Evolutionary conservation across 2,888 invertebrate species (phyloP).

Genomic region (Hesperia comma): DNA sequence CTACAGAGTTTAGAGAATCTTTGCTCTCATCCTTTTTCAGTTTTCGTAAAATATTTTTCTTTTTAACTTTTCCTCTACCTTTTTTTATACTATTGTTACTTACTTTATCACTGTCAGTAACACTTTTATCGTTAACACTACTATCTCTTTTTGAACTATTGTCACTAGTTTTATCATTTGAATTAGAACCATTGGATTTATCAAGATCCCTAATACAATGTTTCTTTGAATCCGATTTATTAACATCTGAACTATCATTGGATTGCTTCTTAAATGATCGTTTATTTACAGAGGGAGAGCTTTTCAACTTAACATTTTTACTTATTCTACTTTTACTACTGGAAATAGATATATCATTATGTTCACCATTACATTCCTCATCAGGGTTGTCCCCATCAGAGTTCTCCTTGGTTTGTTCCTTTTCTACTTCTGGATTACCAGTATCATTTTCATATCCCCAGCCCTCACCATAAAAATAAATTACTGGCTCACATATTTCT

Average conservation of each 20-base stretch:
- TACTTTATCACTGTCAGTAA: slow-evolving; percentile 60
- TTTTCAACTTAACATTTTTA: slow-evolving; percentile 53
- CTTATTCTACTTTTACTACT: slow-evolving; percentile 62
- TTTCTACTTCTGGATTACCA: slow-evolving; percentile 85
- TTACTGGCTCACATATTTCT: slow-evolving; percentile 88
- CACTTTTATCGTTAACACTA: slow-evolving; percentile 64
- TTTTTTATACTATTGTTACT: slow-evolving; percentile 68
- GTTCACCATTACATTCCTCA: slow-evolving; percentile 74
- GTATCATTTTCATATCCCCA: slow-evolving; percentile 88
- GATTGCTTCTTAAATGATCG: slow-evolving; percentile 72
- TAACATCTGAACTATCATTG: slow-evolving; percentile 64
- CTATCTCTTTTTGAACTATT: slow-evolving; percentile 62
- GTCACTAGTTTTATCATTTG: slow-evolving; percentile 51
- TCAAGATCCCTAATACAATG: slow-evolving; percentile 70
- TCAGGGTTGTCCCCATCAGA: slow-evolving; percentile 64
- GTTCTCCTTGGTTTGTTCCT: slow-evolving; percentile 56
- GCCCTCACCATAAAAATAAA: slow-evolving; percentile 89
- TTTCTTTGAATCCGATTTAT: slow-evolving; percentile 72
- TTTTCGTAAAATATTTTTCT: slow-evolving; percentile 62
- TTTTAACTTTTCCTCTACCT: slow-evolving; percentile 68
- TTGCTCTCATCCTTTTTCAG: slow-evolving; percentile 59
- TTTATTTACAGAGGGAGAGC: slow-evolving; percentile 59
- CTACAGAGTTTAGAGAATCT: slow-evolving; percentile 59
- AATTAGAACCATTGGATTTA: slow-evolving; percentile 64
- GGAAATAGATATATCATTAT: slow-evolving; percentile 57